Conservation (phyloP, 2,797 vertebrate species). For the Scolopax rusticola region DNA sequence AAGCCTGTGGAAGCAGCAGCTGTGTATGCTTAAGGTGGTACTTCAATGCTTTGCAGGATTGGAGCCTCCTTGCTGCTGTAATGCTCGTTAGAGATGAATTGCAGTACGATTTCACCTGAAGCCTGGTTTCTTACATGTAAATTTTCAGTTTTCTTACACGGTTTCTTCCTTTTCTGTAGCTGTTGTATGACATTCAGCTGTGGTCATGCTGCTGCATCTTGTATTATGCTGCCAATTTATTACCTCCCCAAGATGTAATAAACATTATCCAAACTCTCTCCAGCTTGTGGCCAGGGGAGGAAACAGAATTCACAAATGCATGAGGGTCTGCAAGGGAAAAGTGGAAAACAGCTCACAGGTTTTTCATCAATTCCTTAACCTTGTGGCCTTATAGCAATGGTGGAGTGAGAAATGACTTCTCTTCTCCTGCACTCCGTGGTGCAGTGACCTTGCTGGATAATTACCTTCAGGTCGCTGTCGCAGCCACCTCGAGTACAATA, state of each 20-base stretch:
- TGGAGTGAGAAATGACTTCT: background rate
- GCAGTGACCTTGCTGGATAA: conserved; percentile 51
- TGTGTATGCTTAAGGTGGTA: background rate
- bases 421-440: background rate
- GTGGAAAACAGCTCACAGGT: background rate
- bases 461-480: background rate
- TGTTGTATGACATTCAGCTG: background rate
- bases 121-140: background rate
- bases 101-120: background rate
- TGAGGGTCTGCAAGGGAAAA: background rate
- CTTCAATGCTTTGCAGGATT: background rate
- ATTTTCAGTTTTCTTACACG: background rate
- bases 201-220: background rate
- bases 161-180: background rate
- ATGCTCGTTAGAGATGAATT: background rate
- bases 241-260: background rate
- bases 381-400: background rate
- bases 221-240: background rate
- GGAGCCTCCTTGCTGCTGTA: background rate
- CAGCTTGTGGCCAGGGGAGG: background rate
- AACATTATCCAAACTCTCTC: background rate
- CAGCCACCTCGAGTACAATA: background rate
- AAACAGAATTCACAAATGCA: background rate
- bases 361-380: conserved; percentile 40
- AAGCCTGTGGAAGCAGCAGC: background rate